Evolutionary conservation across 2,113 vertebrate species (phyloP).

Genomic region (Psittacula cyanocephala): DNA sequence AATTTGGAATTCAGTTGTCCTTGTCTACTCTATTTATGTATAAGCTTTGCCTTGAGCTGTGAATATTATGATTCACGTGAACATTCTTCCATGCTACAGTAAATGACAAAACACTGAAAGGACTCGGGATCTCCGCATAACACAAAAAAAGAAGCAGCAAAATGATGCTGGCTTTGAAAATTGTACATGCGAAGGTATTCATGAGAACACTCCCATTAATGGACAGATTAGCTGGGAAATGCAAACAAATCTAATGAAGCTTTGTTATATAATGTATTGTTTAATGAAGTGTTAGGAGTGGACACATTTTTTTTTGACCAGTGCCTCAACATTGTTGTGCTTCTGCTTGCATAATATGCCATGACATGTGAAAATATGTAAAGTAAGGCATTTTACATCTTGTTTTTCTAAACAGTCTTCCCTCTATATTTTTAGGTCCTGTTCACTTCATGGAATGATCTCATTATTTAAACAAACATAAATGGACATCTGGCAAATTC

Average conservation of each 20-base stretch:
- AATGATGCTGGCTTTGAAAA: neutral
- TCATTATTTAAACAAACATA: constrained; percentile 55
- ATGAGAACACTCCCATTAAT: neutral
- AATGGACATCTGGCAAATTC: constrained; percentile 36
- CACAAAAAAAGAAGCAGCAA: neutral
- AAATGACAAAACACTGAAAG: neutral
- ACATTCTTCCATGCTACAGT: neutral
- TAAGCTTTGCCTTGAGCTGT: neutral
- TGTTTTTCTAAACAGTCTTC: neutral
- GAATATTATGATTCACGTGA: neutral
- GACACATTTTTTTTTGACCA: neutral
- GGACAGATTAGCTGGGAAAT: neutral
- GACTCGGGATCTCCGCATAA: neutral
- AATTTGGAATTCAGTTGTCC: neutral
- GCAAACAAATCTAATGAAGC: neutral
- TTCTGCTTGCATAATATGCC: neutral
- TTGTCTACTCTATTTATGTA: neutral
- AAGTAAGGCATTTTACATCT: neutral
- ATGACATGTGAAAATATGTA: neutral
- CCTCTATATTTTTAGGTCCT: constrained; percentile 13
- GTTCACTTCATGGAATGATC: constrained; percentile 37
- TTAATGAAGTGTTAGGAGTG: neutral
- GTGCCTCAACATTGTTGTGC: neutral
- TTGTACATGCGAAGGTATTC: neutral
- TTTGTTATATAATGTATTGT: neutral